A percentile compares a stretch with the other conserved stretches of the same genome.
These are phyloP conservation scores for Leucozona laternaria DNA, from an alignment of 2,888 invertebrate genomes.

Conservation along the genomic window DNA sequence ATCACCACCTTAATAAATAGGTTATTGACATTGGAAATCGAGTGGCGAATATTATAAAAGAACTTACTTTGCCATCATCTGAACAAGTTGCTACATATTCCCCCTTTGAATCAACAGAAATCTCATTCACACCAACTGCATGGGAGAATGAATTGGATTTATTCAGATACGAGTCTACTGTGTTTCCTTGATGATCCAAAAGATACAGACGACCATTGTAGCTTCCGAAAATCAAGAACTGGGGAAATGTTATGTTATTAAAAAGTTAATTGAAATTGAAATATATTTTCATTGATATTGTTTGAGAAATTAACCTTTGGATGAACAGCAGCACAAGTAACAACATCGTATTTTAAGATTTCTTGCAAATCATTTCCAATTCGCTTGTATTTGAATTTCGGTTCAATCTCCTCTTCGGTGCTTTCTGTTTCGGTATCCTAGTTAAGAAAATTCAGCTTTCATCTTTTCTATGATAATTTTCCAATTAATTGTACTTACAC, in stretches of 20 bases:
- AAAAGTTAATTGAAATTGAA: background rate
- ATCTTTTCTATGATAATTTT: background rate
- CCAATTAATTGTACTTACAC: conserved; percentile 43
- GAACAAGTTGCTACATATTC: conserved; percentile 97
- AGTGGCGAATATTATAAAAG: background rate
- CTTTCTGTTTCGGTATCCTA: conserved; percentile 80
- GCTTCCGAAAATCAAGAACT: conserved; percentile 96
- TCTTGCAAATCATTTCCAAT: conserved; percentile 93
- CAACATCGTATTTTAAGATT: conserved; percentile 93
- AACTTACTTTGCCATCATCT: conserved; percentile 91
- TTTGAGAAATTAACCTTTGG: conserved; percentile 87
- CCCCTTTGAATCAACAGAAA: conserved; percentile 97
- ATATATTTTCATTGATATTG: background rate
- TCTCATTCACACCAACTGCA: conserved; percentile 95
- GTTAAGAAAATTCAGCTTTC: background rate
- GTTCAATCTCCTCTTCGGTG: conserved; percentile 88
- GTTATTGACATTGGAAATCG: background rate
- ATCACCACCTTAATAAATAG: conserved; percentile 87
- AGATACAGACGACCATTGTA: conserved; percentile 96
- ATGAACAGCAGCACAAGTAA: conserved; percentile 96
- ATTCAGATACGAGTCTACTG: conserved; percentile 85
- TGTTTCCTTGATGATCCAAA: conserved; percentile 96
- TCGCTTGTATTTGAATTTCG: conserved; percentile 95
- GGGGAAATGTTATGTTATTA: background rate
- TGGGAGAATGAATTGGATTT: conserved; percentile 88